These are phyloP conservation scores for Agrochola circellaris DNA, from an alignment of 2,888 invertebrate genomes.

Conservation along the genomic window DNA sequence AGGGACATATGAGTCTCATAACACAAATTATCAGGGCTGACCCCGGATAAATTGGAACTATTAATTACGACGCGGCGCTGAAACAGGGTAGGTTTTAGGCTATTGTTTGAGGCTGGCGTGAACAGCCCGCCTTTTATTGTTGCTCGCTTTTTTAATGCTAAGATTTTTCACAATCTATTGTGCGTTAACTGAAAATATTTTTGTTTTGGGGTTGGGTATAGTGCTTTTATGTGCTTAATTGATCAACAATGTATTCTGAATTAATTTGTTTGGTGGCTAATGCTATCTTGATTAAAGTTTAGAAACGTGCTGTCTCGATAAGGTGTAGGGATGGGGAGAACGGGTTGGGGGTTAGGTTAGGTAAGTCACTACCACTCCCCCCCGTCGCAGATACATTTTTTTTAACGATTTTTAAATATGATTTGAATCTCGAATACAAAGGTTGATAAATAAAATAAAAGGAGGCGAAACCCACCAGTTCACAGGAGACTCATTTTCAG, in stretches of 20 bases:
- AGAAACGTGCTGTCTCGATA: no score
- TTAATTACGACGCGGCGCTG: constrained; percentile 55
- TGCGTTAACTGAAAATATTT: constrained; percentile 10
- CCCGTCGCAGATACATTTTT: no score
- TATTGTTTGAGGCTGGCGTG: constrained; percentile 32
- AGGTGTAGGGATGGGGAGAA: no score
- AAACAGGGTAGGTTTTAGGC: constrained; percentile 28
- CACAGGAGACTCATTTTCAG: no score
- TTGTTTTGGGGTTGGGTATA: constrained; percentile 3
- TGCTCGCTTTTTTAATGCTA: constrained; percentile 44
- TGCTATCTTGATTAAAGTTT: no score
- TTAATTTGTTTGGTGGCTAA: neutral
- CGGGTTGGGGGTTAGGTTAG: no score
- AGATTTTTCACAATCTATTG: constrained; percentile 44
- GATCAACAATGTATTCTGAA: neutral
- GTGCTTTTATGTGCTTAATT: constrained; percentile 2
- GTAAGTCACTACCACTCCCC: no score
- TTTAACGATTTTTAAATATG: no score
- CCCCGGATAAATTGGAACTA: constrained; percentile 61
- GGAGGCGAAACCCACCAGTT: no score
- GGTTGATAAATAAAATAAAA: no score
- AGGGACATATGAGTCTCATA: constrained; percentile 49
- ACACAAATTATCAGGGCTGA: constrained; percentile 53
- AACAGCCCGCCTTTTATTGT: constrained; percentile 31
- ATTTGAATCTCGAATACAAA: no score